Percentiles rank a stretch among this genome's conserved stretches.
phyloP scores from a whole-genome alignment of 1,140 invertebrate genomes.

The Drosophila watanabei region DNA sequence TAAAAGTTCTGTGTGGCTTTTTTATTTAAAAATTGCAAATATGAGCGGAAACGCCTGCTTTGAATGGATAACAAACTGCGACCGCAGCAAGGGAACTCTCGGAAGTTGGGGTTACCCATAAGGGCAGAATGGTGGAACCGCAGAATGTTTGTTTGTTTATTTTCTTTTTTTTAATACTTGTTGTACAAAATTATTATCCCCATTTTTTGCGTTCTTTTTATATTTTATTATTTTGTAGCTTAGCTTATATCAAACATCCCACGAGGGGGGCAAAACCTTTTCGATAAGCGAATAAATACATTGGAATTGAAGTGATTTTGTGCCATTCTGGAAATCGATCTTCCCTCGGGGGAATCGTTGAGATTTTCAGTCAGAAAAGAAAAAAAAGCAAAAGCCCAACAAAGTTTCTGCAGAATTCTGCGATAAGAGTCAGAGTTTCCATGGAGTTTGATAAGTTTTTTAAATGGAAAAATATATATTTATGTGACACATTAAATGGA shows the following conservation, averaged over 20 bases:
- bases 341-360: not conserved
- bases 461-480: not conserved
- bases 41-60: constrained; percentile 70
- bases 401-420: not conserved
- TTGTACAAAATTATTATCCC: not conserved
- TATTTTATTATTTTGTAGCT: not conserved
- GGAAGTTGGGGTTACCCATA: constrained; percentile 18
- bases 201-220: constrained; percentile 3
- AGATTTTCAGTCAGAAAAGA: not conserved
- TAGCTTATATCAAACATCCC: constrained; percentile 2
- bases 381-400: not conserved
- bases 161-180: not conserved
- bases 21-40: constrained; percentile 78
- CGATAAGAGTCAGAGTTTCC: not conserved
- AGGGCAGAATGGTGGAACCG: constrained; percentile 17
- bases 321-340: not conserved
- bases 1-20: not conserved
- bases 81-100: constrained; percentile 25
- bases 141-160: constrained; percentile 43
- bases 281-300: constrained; percentile 9
- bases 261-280: not conserved
- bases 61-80: constrained; percentile 61
- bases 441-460: not conserved
- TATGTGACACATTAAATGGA: not conserved
- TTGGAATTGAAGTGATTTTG: not conserved